A percentile compares a stretch with the other conserved stretches of the same genome.
Evolutionary conservation across 2,888 invertebrate genomes (phyloP).

Genomic region (Chydorus sphaericus): DNA sequence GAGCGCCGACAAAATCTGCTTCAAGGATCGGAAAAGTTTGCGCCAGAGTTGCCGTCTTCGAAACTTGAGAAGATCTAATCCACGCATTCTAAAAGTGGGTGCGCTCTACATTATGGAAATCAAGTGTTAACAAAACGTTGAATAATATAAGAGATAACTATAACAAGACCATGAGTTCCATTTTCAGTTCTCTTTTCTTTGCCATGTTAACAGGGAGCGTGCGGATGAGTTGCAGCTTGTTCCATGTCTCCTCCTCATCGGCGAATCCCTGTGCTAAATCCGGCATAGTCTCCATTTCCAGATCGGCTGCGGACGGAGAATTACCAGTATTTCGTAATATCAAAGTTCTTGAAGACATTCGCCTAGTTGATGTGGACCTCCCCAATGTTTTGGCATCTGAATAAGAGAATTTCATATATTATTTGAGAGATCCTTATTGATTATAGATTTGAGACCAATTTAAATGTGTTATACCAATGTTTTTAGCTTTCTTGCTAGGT

Average conservation of each 20-base stretch:
- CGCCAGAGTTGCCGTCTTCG: constrained; percentile 57
- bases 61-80: constrained; percentile 67
- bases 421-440: not conserved
- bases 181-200: constrained; percentile 63
- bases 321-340: not conserved
- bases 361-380: constrained; percentile 18
- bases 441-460: not conserved
- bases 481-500: constrained; percentile 50
- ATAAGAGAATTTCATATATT: constrained; percentile 14
- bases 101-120: constrained; percentile 43
- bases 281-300: constrained; percentile 62
- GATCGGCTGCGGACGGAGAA: constrained; percentile 41
- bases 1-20: constrained; percentile 50
- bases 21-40: constrained; percentile 42
- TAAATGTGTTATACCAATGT: constrained; percentile 14
- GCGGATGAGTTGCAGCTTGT: constrained; percentile 72
- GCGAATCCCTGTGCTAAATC: constrained; percentile 46
- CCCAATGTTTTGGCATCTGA: constrained; percentile 43
- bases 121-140: not conserved
- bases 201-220: constrained; percentile 69
- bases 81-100: constrained; percentile 64
- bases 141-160: not conserved
- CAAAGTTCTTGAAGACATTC: not conserved
- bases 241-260: constrained; percentile 65
- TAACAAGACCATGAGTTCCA: constrained; percentile 50